phyloP scores from a whole-genome alignment of 2,797 vertebrate species.

The Prunella strophiata region DNA sequence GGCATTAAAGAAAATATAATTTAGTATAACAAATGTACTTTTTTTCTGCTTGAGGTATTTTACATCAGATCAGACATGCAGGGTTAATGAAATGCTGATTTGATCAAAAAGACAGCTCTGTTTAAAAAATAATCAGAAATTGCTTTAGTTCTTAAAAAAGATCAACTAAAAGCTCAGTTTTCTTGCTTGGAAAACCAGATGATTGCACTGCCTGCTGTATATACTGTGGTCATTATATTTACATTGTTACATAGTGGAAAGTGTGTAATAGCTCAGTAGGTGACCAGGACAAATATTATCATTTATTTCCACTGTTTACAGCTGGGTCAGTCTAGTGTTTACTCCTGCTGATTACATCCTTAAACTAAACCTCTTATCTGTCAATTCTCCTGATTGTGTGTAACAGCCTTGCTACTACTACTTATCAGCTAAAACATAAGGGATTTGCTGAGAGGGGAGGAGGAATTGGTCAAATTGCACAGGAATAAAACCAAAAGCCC shows the following conservation, averaged over 20 bases:
- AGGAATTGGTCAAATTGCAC: background rate
- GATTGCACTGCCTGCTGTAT: background rate
- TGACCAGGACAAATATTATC: constrained; percentile 68
- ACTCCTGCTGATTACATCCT: constrained; percentile 66
- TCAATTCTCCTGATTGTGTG: constrained; percentile 38
- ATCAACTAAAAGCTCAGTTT: background rate
- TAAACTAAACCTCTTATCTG: constrained; percentile 70
- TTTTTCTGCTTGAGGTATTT: background rate
- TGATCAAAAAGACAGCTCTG: background rate
- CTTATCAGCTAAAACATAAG: constrained; percentile 51
- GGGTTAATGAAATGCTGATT: background rate
- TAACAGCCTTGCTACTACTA: constrained; percentile 33
- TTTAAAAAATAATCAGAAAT: background rate
- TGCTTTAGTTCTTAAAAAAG: background rate
- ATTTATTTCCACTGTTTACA: constrained; percentile 67
- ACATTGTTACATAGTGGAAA: constrained; percentile 29
- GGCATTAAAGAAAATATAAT: background rate
- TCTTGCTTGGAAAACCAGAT: background rate
- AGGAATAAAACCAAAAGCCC: background rate
- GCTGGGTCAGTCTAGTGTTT: constrained; percentile 61
- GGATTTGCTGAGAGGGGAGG: constrained; percentile 8
- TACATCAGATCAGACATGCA: background rate
- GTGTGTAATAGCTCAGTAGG: constrained; percentile 54
- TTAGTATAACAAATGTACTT: background rate
- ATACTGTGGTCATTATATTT: constrained; percentile 34